Evolutionary conservation across 1,140 invertebrate genomes (phyloP).

Genomic region (Leptestheria dahalacensis): DNA sequence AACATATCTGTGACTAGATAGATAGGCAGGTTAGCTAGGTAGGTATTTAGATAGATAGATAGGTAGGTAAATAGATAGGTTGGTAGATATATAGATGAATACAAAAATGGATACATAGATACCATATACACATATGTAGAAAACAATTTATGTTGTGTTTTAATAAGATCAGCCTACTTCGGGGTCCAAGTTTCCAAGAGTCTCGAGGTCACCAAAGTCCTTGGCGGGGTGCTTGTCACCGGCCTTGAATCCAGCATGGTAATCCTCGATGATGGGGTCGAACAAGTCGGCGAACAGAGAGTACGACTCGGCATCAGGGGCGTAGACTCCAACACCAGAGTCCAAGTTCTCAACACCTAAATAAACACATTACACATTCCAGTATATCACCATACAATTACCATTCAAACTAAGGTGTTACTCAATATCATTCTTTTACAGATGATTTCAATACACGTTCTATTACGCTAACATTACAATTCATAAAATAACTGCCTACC

Average conservation of each 20-base stretch:
- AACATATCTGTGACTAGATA: no score
- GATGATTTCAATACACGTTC: not conserved
- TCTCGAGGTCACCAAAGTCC: constrained; percentile 83
- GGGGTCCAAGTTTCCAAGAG: constrained; percentile 81
- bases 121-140: no score
- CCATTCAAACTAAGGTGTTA: not conserved
- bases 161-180: constrained; percentile 32
- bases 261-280: constrained; percentile 92
- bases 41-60: no score
- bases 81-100: no score
- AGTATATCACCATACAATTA: no score
- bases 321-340: constrained; percentile 87
- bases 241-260: constrained; percentile 85
- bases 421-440: not conserved
- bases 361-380: constrained; percentile 1
- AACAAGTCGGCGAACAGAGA: constrained; percentile 77
- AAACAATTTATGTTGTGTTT: no score
- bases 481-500: constrained; percentile 32
- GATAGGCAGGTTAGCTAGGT: no score
- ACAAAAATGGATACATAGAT: no score
- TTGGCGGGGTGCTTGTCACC: constrained; percentile 79
- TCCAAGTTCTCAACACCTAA: constrained; percentile 71
- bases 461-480: not conserved
- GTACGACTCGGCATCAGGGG: constrained; percentile 86
- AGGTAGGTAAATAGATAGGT: no score